phyloP scores from a whole-genome alignment of 2,888 invertebrate genomes.

The Maniola hyperantus region DNA sequence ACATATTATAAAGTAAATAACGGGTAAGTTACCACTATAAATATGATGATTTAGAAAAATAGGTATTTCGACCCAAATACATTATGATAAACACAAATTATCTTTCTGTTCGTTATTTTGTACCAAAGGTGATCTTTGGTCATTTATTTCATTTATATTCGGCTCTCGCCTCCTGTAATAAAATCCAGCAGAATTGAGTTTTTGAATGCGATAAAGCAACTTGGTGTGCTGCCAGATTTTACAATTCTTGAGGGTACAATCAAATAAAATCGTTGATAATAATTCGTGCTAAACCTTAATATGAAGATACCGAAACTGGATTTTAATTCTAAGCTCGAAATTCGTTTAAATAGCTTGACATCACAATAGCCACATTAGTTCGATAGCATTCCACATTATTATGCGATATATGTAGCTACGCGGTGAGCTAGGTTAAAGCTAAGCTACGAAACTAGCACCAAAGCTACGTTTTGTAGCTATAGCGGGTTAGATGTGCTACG shows the following conservation, averaged over 20 bases:
- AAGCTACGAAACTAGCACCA: too few relatives aligned
- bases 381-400: too few relatives aligned
- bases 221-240: conserved; percentile 2
- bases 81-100: too few relatives aligned
- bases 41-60: too few relatives aligned
- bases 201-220: neutral
- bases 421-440: too few relatives aligned
- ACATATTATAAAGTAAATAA: too few relatives aligned
- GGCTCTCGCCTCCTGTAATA: neutral
- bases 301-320: neutral
- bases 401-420: too few relatives aligned
- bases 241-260: neutral
- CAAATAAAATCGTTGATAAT: neutral
- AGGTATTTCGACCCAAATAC: too few relatives aligned
- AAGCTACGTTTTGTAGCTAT: too few relatives aligned
- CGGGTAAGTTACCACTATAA: too few relatives aligned
- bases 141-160: neutral
- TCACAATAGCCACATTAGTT: neutral
- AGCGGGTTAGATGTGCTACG: too few relatives aligned
- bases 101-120: neutral
- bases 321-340: conserved; percentile 1
- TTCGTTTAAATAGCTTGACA: neutral
- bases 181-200: neutral
- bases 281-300: neutral
- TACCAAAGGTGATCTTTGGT: neutral